These are phyloP conservation scores for Phycodurus eques DNA, from an alignment of 2,113 vertebrate species.

Conservation along the genomic window DNA sequence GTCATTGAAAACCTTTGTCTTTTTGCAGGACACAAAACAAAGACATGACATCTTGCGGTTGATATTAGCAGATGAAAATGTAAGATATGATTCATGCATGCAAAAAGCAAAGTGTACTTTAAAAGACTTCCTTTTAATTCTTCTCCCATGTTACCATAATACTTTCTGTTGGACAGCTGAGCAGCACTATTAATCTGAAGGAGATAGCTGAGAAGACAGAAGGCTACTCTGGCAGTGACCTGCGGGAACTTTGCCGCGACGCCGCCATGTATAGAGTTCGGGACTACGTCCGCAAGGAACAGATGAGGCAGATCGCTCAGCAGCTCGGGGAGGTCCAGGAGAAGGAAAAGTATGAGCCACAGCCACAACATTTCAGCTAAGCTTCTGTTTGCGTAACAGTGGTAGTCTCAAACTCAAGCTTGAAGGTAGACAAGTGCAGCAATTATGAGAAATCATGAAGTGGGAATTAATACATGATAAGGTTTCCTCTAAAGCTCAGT, in stretches of 20 bases:
- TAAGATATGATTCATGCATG: conserved; percentile 46
- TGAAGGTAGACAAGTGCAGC: conserved; percentile 10
- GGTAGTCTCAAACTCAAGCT: neutral
- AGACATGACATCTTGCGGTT: conserved; percentile 77
- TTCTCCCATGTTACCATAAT: conserved; percentile 1
- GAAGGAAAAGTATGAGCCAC: conserved; percentile 64
- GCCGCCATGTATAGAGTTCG: conserved; percentile 76
- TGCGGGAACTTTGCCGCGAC: conserved; percentile 76
- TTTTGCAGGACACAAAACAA: conserved; percentile 67
- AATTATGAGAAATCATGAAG: neutral
- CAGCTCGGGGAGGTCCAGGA: conserved; percentile 64
- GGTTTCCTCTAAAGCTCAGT: neutral
- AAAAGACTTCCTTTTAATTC: neutral
- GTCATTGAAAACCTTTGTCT: neutral
- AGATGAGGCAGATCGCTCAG: conserved; percentile 76
- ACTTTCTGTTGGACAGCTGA: conserved; percentile 61
- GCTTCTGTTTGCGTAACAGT: conserved; percentile 8
- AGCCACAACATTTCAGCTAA: conserved; percentile 24
- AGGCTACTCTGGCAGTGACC: conserved; percentile 77
- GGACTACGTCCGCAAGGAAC: conserved; percentile 77
- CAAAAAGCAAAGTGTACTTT: neutral
- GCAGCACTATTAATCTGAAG: conserved; percentile 73
- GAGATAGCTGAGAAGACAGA: conserved; percentile 74
- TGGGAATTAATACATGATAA: neutral
- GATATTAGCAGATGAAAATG: conserved; percentile 76